Base-by-base conservation (phyloP, 1,140 invertebrate species). In the Drusus annulatus region DNA sequence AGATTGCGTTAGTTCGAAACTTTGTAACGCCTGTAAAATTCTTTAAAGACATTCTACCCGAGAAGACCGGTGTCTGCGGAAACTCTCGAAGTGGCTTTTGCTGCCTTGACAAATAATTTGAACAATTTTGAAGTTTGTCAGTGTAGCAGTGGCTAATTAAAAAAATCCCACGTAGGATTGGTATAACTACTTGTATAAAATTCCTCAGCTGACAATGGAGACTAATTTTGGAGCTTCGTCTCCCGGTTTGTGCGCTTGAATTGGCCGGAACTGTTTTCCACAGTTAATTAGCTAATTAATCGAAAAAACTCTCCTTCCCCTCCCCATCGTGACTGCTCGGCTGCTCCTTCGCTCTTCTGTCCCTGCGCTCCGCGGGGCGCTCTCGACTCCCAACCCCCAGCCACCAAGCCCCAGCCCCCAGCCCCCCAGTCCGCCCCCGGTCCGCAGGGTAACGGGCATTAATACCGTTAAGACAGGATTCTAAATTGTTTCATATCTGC, bases 261-360 rank as follows among this genome's bases (percentile, higher is more conserved):
- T 63, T 36, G 17, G 8, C 28, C 15, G 28, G 58, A 65, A 25
- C 31, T 58, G 75, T 63, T 65, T 75, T 50, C 45, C 51, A 45
- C 15, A 62, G 75, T 76, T 76, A 62, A 76, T 76, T 76, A 76
- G 58, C 75, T 76, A 63, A 76, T 76, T 63, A 76, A 76, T 76
- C 63, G 75, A 76, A 76, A 76, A 76, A 63, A 58, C 54, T 25
- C 69, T 31, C 71, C 54, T 28, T 19, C 16, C 28, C 36, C 36
- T 45, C 7, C 36, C 36, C 5, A 10, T 10, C 36, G 8, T 45
- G 31, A 7, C 36, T 13, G 10, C 36, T 2, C 36, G 0, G 10
- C 36, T 45, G 36, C 36, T 45, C 36, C 36, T 13, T 10, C 36
- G 36, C 2, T 45, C 36, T 13, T 45, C 36, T 45, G 36, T 45